phyloP scores from a whole-genome alignment of 1,140 invertebrate genomes.

The Drosophila dunni region DNA sequence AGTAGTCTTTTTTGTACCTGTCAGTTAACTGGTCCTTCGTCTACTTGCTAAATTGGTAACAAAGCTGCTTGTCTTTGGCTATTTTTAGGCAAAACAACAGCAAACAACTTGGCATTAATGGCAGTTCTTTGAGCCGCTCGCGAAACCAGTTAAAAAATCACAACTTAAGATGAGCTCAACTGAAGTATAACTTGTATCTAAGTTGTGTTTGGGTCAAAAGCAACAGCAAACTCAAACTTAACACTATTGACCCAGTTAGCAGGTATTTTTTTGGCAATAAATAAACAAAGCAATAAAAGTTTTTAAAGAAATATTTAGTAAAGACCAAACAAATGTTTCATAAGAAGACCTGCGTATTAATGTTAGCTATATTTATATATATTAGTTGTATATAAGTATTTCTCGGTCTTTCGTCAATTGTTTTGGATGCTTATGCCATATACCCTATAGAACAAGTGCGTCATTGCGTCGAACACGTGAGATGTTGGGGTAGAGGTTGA shows the following conservation, averaged over 20 bases:
- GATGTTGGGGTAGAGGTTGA: background rate
- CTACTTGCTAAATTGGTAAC: constrained; percentile 27
- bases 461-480: constrained; percentile 38
- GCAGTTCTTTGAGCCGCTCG: background rate
- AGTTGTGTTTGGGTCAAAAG: background rate
- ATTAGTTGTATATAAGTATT: constrained; percentile 5
- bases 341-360: constrained; percentile 10
- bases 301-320: constrained; percentile 14
- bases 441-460: constrained; percentile 25
- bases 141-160: constrained; percentile 52
- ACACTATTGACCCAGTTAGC: constrained; percentile 59
- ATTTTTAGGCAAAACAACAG: constrained; percentile 12
- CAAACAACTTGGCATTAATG: constrained; percentile 35
- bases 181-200: constrained; percentile 37
- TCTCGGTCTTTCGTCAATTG: constrained; percentile 40
- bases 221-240: constrained; percentile 24
- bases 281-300: constrained; percentile 1
- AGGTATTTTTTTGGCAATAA: constrained; percentile 28
- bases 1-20: constrained; percentile 10
- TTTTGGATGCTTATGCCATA: constrained; percentile 15
- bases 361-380: constrained; percentile 3
- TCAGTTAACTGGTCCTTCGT: constrained; percentile 21
- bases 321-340: constrained; percentile 17
- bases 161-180: constrained; percentile 21
- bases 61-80: constrained; percentile 2